phyloP scores from a whole-genome alignment of 2,797 vertebrate species.

The Borostomias antarcticus region DNA sequence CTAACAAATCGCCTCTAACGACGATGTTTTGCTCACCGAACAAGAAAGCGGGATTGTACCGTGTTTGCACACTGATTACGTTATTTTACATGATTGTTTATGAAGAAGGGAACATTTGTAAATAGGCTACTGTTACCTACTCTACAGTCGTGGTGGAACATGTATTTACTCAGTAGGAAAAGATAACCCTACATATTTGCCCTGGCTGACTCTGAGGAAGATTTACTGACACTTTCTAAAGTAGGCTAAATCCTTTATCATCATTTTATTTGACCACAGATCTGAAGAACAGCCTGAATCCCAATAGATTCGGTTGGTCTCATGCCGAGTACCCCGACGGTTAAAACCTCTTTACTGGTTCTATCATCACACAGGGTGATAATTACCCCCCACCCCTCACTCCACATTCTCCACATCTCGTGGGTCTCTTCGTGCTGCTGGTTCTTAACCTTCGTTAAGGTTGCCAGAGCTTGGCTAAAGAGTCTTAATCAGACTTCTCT shows the following conservation, averaged over 20 bases:
- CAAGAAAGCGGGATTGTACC: no score
- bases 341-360: conserved; percentile 42
- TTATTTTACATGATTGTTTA: no score
- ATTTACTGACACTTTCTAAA: no score
- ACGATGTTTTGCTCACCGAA: conserved; percentile 40
- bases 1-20: conserved; percentile 28
- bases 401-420: conserved; percentile 37
- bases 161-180: no score
- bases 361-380: conserved; percentile 46
- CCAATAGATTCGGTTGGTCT: background rate
- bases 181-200: no score
- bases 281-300: conserved; percentile 18
- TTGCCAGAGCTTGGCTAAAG: conserved; percentile 55
- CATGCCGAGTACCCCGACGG: conserved; percentile 30
- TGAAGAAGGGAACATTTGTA: no score
- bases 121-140: no score
- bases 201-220: no score
- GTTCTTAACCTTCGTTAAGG: conserved; percentile 50
- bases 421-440: conserved; percentile 12
- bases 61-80: no score
- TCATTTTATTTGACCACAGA: background rate
- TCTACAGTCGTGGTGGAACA: no score
- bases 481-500: conserved; percentile 66
- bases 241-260: background rate
- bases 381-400: conserved; percentile 51